Percentiles rank a stretch among this genome's conserved stretches.
These are phyloP conservation scores for Stenchaetothrips biformis DNA, from an alignment of 2,888 invertebrate genomes.

Conservation along the genomic window DNA sequence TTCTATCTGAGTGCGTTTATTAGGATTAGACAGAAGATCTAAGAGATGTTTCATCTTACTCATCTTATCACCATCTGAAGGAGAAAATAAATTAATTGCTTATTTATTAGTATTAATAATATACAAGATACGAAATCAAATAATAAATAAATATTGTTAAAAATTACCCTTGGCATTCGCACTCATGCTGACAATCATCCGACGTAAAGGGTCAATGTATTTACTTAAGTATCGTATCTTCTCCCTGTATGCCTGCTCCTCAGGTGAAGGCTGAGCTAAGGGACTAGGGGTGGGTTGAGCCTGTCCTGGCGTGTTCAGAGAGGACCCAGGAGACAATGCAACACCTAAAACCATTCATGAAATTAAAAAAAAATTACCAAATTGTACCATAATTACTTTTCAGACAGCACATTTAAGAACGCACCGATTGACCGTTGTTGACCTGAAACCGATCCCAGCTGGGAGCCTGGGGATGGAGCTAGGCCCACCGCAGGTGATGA, in stretches of 20 bases:
- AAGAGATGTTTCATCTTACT: conserved; percentile 92
- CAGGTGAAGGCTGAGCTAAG: conserved; percentile 48
- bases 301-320: conserved; percentile 71
- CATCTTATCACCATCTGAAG: conserved; percentile 77
- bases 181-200: conserved; percentile 68
- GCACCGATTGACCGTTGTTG: conserved; percentile 42
- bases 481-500: conserved; percentile 57
- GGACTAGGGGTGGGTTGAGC: conserved; percentile 59
- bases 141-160: conserved; percentile 25
- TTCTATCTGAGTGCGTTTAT: conserved; percentile 81
- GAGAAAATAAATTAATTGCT: conserved; percentile 31
- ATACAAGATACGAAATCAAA: conserved; percentile 26
- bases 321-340: conserved; percentile 77
- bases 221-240: conserved; percentile 89
- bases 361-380: conserved; percentile 26
- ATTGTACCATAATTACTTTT: conserved; percentile 31
- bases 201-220: conserved; percentile 85
- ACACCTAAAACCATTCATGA: conserved; percentile 46
- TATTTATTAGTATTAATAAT: neutral
- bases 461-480: conserved; percentile 63
- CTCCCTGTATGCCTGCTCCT: conserved; percentile 87
- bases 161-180: neutral
- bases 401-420: conserved; percentile 40
- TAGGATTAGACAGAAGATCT: conserved; percentile 85
- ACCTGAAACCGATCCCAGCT: conserved; percentile 49